phyloP scores from a whole-genome alignment of 2,113 vertebrate species.

The Semnornis frantzii region DNA sequence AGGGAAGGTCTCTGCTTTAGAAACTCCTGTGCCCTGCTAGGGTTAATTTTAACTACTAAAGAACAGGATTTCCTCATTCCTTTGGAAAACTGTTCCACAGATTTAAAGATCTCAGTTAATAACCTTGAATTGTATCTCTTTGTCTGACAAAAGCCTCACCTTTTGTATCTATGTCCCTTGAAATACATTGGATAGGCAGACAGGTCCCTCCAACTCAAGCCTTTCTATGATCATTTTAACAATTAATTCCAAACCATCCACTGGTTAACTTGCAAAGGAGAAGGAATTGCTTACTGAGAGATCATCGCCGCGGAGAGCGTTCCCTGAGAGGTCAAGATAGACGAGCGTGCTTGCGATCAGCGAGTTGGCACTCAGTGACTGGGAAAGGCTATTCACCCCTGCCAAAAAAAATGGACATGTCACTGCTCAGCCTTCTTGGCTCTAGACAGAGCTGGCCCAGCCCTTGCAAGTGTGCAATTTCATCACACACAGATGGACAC shows the following conservation, averaged over 20 bases:
- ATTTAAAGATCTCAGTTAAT: not conserved
- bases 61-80: not conserved
- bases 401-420: not conserved
- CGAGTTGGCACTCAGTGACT: constrained; percentile 87
- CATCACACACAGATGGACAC: not conserved
- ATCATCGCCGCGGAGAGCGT: constrained; percentile 89
- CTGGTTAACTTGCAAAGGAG: not conserved
- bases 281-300: constrained; percentile 78
- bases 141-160: not conserved
- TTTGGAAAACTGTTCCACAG: not conserved
- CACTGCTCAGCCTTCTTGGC: not conserved
- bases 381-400: constrained; percentile 93
- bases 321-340: constrained; percentile 93
- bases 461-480: not conserved
- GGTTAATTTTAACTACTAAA: not conserved
- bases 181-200: not conserved
- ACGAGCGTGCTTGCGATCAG: constrained; percentile 78
- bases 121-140: not conserved
- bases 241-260: not conserved
- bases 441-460: not conserved
- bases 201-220: not conserved
- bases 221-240: too few relatives aligned
- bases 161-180: not conserved
- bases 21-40: not conserved
- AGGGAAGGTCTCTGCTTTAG: not conserved